phyloP scores from a whole-genome alignment of 2,888 invertebrate genomes.

The Lasius platythorax region DNA sequence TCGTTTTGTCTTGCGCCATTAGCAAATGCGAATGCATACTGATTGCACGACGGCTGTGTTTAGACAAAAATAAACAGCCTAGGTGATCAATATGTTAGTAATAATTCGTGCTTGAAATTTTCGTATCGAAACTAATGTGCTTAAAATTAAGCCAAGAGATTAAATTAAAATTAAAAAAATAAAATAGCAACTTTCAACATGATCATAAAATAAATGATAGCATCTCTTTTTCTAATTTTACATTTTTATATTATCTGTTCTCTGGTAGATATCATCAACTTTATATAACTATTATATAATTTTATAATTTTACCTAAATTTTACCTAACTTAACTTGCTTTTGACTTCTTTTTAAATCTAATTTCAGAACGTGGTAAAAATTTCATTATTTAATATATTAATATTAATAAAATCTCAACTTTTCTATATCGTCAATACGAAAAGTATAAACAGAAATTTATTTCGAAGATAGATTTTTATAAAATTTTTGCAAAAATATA shows the following conservation, averaged over 20 bases:
- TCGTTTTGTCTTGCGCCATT: slow-evolving; percentile 49
- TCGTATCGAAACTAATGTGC: slow-evolving; percentile 3
- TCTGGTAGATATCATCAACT: background rate
- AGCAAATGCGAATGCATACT: slow-evolving; percentile 28
- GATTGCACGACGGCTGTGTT: background rate
- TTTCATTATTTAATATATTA: background rate
- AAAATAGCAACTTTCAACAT: background rate
- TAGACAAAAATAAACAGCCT: slow-evolving; percentile 1
- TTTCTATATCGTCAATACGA: background rate
- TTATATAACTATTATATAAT: background rate
- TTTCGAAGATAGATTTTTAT: background rate
- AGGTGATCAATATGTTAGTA: background rate
- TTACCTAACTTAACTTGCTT: background rate
- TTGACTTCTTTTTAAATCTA: background rate
- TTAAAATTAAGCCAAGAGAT: background rate
- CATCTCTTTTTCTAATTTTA: background rate
- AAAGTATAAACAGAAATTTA: slow-evolving; percentile 11
- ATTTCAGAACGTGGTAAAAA: background rate
- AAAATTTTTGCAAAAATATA: slow-evolving; percentile 2
- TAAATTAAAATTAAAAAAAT: background rate
- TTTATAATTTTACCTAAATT: background rate
- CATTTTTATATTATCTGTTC: background rate
- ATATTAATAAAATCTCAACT: background rate
- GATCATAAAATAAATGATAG: background rate
- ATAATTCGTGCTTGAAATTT: background rate